phyloP scores from a whole-genome alignment of 2,888 invertebrate species.

The Orgyia antiqua region DNA sequence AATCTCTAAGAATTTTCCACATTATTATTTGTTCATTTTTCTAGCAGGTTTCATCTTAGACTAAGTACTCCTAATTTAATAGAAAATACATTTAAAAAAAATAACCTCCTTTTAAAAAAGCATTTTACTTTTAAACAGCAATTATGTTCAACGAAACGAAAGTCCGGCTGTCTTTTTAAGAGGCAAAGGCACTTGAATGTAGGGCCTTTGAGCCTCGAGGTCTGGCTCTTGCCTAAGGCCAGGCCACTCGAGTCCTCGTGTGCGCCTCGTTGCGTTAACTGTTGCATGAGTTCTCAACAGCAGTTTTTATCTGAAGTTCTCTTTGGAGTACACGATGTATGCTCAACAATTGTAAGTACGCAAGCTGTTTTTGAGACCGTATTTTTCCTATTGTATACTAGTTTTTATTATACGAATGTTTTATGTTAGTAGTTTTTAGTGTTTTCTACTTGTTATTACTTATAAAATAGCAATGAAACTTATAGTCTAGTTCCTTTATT shows the following conservation, averaged over 20 bases:
- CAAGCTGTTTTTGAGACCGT: neutral
- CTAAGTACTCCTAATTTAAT: slow-evolving; percentile 3
- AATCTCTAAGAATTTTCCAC: too few species aligned
- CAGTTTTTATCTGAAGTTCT: slow-evolving; percentile 27
- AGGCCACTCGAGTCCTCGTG: slow-evolving; percentile 26
- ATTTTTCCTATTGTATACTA: neutral
- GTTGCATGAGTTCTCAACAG: slow-evolving; percentile 26
- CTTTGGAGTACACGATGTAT: slow-evolving; percentile 8
- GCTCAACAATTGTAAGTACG: slow-evolving; percentile 4
- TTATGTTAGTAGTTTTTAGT: too few species aligned
- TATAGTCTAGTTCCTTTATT: too few species aligned
- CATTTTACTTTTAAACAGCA: slow-evolving; percentile 27
- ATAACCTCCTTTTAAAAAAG: too few species aligned
- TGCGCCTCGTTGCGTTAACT: slow-evolving; percentile 26
- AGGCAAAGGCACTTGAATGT: slow-evolving; percentile 21
- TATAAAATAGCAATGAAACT: too few species aligned
- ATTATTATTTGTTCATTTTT: too few species aligned
- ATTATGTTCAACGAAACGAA: slow-evolving; percentile 28
- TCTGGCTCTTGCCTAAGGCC: slow-evolving; percentile 26
- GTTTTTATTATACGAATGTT: too few species aligned
- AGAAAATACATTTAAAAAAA: too few species aligned
- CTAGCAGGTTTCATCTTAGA: too few species aligned
- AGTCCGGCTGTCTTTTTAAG: slow-evolving; percentile 33
- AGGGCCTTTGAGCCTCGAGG: slow-evolving; percentile 29
- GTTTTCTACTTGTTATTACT: too few species aligned